Conservation (phyloP, 2,797 vertebrate species). For the Aythya fuligula region DNA sequence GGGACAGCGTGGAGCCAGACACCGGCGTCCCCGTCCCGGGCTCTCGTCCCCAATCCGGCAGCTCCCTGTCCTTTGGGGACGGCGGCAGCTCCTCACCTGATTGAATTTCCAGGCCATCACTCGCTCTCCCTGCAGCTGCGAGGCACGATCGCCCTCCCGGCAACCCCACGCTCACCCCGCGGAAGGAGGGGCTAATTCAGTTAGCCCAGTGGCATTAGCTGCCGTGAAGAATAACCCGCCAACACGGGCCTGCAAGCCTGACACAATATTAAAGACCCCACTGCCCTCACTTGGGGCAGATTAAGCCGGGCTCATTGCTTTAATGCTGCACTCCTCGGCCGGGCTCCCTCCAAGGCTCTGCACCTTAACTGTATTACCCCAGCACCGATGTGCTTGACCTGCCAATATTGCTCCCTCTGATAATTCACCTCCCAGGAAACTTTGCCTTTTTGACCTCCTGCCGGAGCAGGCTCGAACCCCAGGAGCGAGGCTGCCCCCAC, state of each 20-base stretch:
- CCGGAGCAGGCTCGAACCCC: constrained; percentile 51
- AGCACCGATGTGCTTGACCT: constrained; percentile 82
- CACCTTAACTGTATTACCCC: constrained; percentile 89
- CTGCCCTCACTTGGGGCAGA: constrained; percentile 88
- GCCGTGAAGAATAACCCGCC: constrained; percentile 85
- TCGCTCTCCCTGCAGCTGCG: constrained; percentile 76
- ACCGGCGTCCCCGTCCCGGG: accelerated
- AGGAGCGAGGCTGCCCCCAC: constrained; percentile 10
- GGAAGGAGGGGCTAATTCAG: constrained; percentile 87
- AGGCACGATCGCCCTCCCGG: constrained; percentile 83
- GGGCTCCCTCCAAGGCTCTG: constrained; percentile 79
- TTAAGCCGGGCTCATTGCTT: constrained; percentile 92
- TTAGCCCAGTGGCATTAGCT: constrained; percentile 88
- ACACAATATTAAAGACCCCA: constrained; percentile 86
- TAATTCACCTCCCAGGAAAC: constrained; percentile 92
- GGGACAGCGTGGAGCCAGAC: neutral
- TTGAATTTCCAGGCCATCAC: constrained; percentile 82
- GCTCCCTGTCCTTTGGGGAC: constrained; percentile 59
- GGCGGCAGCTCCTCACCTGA: constrained; percentile 72
- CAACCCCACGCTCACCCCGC: constrained; percentile 85
- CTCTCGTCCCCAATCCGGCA: constrained; percentile 5
- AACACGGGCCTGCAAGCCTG: constrained; percentile 79
- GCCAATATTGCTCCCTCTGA: constrained; percentile 88
- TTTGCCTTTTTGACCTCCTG: constrained; percentile 94
- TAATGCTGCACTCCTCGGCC: constrained; percentile 78